Evolutionary conservation across 2,888 invertebrate genomes (phyloP), one percentile per base, ranked within the genome.

Genomic region (Trilocha varians): DNA sequence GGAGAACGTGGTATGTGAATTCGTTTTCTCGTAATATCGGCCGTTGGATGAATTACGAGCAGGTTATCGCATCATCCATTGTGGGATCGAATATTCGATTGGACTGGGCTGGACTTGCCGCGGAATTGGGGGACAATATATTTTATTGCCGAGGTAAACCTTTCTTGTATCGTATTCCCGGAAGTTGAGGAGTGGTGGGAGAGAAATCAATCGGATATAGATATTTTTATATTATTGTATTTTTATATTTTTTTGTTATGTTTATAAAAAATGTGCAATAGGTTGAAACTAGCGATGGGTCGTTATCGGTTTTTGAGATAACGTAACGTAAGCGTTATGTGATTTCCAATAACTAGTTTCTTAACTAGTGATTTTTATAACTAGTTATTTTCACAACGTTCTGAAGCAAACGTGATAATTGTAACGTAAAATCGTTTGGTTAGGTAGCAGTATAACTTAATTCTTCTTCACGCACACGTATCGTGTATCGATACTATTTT

Each of bases 1-100:
- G 64, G 62, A 70, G 62, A 58, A 65, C 62, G 69, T 57, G 67
- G 64, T 71, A 74, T 75, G 73, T 68, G 73, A 75, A 75, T 72
- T 61, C 62, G 45, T 14, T 13, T 56, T 54, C 57, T 53, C 64
- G 59, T 64, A 66, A 69, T 68, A 68, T 69, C 59, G 61, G 59
- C 42, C 46, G 44, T 49, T 34, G 55, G 56, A 70, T 71, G 69
- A 71, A 58, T 71, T 70, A 71, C 68, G 45, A 63, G 46, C 53
- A 56, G 63, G 68, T 66, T 69, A 71, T 68, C 64, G 57, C 48
- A 49, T 47, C 57, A 55, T 50, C 63, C 62, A 57, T 66, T 63
- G 68, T 66, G 53, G 32, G 43, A 53, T 44, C 52, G 55, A 51
- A 52, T 47, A 25, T 40, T 38, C 34, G 16, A 32, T 8, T 16